Percentiles rank a stretch among this genome's conserved stretches.
phyloP scores from a whole-genome alignment of 2,888 invertebrate genomes.

The Cactoblastis cactorum region DNA sequence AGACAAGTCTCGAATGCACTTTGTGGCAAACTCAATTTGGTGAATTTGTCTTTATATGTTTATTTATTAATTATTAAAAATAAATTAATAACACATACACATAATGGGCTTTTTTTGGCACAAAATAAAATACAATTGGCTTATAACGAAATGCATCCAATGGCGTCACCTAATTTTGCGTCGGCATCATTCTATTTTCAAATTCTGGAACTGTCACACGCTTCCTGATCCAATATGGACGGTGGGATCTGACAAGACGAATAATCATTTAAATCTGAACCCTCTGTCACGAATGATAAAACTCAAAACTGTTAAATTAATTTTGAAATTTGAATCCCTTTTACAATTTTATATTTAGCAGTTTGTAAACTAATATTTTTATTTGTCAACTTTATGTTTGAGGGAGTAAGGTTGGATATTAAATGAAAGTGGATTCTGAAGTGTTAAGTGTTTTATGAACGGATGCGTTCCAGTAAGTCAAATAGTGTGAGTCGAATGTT shows the following conservation, averaged over 20 bases:
- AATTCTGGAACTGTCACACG: slow-evolving; percentile 51
- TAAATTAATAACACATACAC: no score
- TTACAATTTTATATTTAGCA: slow-evolving; percentile 14
- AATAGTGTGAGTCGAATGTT: slow-evolving; percentile 22
- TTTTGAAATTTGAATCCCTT: slow-evolving; percentile 15
- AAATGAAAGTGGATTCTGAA: not conserved
- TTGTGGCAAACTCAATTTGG: no score
- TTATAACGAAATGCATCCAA: slow-evolving; percentile 14
- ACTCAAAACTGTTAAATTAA: slow-evolving; percentile 22
- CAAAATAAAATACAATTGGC: no score
- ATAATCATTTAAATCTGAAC: slow-evolving; percentile 36
- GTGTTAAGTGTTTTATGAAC: slow-evolving; percentile 12
- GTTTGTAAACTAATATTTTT: not conserved
- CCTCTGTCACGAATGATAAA: slow-evolving; percentile 31
- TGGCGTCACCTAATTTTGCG: slow-evolving; percentile 58
- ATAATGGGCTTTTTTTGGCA: no score
- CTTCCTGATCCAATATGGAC: slow-evolving; percentile 57
- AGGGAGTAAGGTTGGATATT: slow-evolving; percentile 7
- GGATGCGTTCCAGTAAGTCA: slow-evolving; percentile 20
- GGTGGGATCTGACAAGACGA: slow-evolving; percentile 32
- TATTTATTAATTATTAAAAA: no score
- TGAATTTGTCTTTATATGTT: no score
- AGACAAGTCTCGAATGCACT: no score
- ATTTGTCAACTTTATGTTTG: not conserved
- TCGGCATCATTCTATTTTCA: slow-evolving; percentile 57